A percentile compares a stretch with the other conserved stretches of the same genome.
Conservation (phyloP, 2,888 invertebrate species). For the Therioaphis trifolii region DNA sequence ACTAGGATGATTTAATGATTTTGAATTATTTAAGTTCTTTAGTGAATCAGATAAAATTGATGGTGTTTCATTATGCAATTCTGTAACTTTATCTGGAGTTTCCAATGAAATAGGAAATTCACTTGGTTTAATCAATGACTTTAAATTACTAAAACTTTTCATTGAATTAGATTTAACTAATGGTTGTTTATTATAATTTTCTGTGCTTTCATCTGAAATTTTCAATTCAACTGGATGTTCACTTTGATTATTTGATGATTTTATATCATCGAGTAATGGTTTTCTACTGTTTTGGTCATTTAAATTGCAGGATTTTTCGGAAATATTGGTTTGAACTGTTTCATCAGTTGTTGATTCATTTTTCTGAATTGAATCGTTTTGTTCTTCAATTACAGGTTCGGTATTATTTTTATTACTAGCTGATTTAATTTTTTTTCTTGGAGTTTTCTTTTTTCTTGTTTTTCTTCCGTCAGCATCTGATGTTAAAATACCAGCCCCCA, state of each 20-base stretch:
- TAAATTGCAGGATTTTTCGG: not conserved
- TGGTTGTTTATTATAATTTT: not conserved
- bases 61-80: not conserved
- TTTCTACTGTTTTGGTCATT: not conserved
- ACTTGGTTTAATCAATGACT: not conserved
- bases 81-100: slow-evolving; percentile 20
- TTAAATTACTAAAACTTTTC: not conserved
- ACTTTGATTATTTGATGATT: not conserved
- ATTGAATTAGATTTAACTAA: not conserved
- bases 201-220: not conserved
- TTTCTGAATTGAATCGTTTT: not conserved
- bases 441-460: slow-evolving; percentile 46
- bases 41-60: not conserved
- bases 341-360: not conserved
- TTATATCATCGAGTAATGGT: not conserved
- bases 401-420: slow-evolving; percentile 9
- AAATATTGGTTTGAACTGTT: slow-evolving; percentile 4
- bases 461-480: slow-evolving; percentile 57
- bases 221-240: not conserved
- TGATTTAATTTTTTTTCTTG: slow-evolving; percentile 43
- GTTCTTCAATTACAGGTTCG: not conserved
- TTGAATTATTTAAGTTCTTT: not conserved
- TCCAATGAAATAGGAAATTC: slow-evolving; percentile 17
- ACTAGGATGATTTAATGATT: not conserved
- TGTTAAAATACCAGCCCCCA: slow-evolving; percentile 52